phyloP scores from a whole-genome alignment of 2,113 vertebrate genomes.

The Chrysochloris asiatica region DNA sequence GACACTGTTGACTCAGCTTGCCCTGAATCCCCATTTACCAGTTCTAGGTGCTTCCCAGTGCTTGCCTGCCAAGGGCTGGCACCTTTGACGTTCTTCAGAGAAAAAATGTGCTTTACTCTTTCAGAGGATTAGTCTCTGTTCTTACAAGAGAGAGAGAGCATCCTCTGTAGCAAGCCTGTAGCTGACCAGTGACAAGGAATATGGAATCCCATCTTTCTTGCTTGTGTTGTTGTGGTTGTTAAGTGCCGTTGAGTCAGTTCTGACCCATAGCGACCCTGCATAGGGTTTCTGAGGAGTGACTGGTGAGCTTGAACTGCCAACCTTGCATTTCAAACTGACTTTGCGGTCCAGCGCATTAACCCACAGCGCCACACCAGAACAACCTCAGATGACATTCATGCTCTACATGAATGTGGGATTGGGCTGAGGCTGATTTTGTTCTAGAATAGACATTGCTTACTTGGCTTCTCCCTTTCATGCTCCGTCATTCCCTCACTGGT shows the following conservation, averaged over 20 bases:
- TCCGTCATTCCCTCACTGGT: not conserved
- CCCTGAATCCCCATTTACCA: not conserved
- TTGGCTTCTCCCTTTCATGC: not conserved
- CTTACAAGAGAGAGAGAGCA: not conserved
- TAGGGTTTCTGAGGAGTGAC: no score
- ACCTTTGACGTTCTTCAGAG: not conserved
- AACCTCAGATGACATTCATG: not conserved
- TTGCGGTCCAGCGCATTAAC: no score
- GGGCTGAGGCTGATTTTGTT: not conserved
- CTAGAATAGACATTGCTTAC: not conserved
- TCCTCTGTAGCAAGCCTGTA: not conserved
- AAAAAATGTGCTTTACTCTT: not conserved
- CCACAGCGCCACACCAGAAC: no score
- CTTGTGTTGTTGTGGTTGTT: no score
- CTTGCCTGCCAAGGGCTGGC: not conserved
- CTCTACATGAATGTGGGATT: not conserved
- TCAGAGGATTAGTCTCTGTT: not conserved
- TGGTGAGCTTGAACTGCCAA: no score
- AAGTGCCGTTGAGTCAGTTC: no score
- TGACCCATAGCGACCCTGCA: no score
- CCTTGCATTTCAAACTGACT: no score
- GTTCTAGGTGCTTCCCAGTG: not conserved
- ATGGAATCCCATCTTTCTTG: not conserved
- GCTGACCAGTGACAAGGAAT: not conserved
- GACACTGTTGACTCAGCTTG: not conserved